Evolutionary conservation across 2,113 vertebrate genomes (phyloP).

Genomic region (Callopanchax toddi): DNA sequence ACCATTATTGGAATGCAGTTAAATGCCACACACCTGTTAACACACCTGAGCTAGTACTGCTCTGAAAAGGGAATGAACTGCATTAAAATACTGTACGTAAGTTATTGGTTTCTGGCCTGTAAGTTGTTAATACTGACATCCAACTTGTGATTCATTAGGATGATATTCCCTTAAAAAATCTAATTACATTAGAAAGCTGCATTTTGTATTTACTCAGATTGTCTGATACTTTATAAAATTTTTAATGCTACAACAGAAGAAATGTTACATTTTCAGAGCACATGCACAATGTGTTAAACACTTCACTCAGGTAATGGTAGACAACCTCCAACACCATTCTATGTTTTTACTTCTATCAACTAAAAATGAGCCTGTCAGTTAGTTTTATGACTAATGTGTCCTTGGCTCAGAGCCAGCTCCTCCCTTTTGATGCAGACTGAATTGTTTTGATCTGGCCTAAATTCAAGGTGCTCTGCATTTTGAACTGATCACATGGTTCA

Average conservation of each 20-base stretch:
- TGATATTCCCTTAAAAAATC: too few relatives aligned
- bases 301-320: too few relatives aligned
- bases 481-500: constrained; percentile 66
- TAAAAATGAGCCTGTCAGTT: not conserved
- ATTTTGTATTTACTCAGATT: too few relatives aligned
- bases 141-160: too few relatives aligned
- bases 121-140: not conserved
- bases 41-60: constrained; percentile 7
- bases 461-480: constrained; percentile 34
- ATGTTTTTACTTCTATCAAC: constrained; percentile 6
- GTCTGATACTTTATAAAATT: too few relatives aligned
- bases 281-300: too few relatives aligned
- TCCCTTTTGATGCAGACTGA: not conserved
- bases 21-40: constrained; percentile 7
- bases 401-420: not conserved
- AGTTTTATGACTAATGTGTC: constrained; percentile 20
- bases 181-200: too few relatives aligned
- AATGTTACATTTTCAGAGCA: too few relatives aligned
- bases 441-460: constrained; percentile 9
- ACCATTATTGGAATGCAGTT: constrained; percentile 36
- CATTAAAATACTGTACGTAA: not conserved
- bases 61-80: not conserved
- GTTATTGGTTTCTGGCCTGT: not conserved
- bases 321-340: not conserved
- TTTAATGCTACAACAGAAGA: too few relatives aligned